Evolutionary conservation across 2,113 vertebrate genomes (phyloP).

Genomic region (Rhagologus leucostigma): DNA sequence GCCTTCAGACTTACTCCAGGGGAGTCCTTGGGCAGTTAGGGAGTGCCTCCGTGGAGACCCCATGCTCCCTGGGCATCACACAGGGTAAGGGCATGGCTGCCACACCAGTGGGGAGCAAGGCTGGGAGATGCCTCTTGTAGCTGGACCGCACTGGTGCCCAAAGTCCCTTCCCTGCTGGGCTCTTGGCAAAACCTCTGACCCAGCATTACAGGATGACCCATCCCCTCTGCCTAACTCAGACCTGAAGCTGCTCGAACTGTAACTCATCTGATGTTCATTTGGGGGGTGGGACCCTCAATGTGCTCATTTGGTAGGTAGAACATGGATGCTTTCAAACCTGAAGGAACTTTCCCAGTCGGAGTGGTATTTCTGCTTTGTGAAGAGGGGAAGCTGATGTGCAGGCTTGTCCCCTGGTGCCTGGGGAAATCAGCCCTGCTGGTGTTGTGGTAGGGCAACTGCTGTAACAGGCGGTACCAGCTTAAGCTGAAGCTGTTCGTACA

Average conservation of each 20-base stretch:
- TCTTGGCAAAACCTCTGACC: not conserved
- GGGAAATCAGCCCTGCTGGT: not conserved
- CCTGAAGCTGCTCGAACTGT: not conserved
- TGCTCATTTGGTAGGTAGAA: not conserved
- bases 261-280: not conserved
- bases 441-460: not conserved
- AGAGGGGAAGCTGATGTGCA: not conserved
- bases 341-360: accelerated
- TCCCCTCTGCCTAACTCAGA: not conserved
- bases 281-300: not conserved
- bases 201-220: not conserved
- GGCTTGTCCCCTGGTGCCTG: not conserved
- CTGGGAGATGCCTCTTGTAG: not conserved
- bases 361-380: not conserved
- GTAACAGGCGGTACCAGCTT: not conserved
- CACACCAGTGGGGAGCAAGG: accelerated
- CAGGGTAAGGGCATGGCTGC: not conserved
- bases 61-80: not conserved
- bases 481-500: not conserved
- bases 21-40: not conserved
- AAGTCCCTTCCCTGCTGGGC: not conserved
- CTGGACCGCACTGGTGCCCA: accelerated
- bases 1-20: not conserved
- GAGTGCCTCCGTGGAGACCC: accelerated
- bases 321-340: not conserved